These are phyloP conservation scores for Biston betularia DNA, from an alignment of 2,888 invertebrate genomes.

Conservation along the genomic window DNA sequence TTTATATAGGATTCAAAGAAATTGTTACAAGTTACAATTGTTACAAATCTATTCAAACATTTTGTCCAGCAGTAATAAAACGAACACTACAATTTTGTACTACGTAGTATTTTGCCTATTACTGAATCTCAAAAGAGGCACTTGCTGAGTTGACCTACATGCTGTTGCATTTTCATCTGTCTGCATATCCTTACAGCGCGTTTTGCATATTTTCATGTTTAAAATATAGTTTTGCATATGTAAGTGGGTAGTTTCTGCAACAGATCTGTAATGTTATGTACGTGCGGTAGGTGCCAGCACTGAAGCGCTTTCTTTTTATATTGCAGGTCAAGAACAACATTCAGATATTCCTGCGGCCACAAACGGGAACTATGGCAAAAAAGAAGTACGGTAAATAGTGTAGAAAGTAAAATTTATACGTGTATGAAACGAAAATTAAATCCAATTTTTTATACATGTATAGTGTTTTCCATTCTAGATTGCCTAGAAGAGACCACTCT, in stretches of 20 bases:
- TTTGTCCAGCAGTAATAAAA: not conserved
- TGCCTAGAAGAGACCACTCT: too few relatives aligned
- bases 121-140: conserved; percentile 30
- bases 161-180: conserved; percentile 29
- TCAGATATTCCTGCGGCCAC: conserved; percentile 61
- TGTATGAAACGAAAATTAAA: not conserved
- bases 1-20: too few relatives aligned
- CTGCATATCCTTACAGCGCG: conserved; percentile 26
- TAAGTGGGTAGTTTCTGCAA: conserved; percentile 53
- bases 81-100: not conserved
- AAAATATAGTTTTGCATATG: conserved; percentile 41
- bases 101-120: conserved; percentile 19
- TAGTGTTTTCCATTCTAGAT: too few relatives aligned
- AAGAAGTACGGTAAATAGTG: not conserved
- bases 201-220: conserved; percentile 35
- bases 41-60: not conserved
- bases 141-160: conserved; percentile 34
- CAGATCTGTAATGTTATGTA: conserved; percentile 52
- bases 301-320: conserved; percentile 68
- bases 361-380: conserved; percentile 49
- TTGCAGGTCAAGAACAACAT: conserved; percentile 77
- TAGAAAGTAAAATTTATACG: not conserved
- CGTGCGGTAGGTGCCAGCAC: conserved; percentile 49
- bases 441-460: too few relatives aligned
- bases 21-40: too few relatives aligned